Base-by-base conservation (phyloP, 1,140 invertebrate species). In the Drosophila parvula region DNA sequence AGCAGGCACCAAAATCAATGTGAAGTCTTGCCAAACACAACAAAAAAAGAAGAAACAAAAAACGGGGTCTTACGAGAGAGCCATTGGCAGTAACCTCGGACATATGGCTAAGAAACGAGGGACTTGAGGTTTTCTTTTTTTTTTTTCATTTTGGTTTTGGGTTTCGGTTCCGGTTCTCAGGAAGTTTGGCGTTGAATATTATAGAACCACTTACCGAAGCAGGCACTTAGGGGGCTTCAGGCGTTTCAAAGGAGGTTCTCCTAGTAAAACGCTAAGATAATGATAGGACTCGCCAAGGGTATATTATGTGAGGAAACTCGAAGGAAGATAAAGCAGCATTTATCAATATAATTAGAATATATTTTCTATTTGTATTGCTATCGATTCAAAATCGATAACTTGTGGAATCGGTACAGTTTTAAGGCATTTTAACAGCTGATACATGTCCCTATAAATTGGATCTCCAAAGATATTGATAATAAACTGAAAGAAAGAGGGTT, bases 1-100 rank as follows among this genome's bases (percentile, higher is more conserved):
- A 53, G n/a, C 48, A 51, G 48, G 28, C 48, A 51, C 28, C 63
- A 74, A 76, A 74, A 78, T 56, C 77, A 50, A 67, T 68, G 65
- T 67, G 61, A 68, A 68, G 64, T 68, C 65, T 68, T 68, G 27
- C 64, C 64, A 48, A 27, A 14, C 41, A 57, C 41, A n/a, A 28
- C 41, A 30, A 50, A 51, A n/a, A 71, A 57, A 27, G 30, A 44
- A 41, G 51, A 47, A 16, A 73, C 41, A 40, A 56, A 64, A 38
- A 28, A 78, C 18, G n/a, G 63, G 34, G 63, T 67, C 32, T 47
- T 38, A 32, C 22, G 11, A 38, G 16, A 47, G 27, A 64, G 34
- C 14, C 48, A 36, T 68, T 70, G 67, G 67, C 67, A 68, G 67
- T 45, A 68, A 57, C 67, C 63, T 69, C 34, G 64, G 50, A 40